These are phyloP conservation scores for Nymphalis urticae DNA, from an alignment of 2,888 invertebrate species.

Conservation along the genomic window DNA sequence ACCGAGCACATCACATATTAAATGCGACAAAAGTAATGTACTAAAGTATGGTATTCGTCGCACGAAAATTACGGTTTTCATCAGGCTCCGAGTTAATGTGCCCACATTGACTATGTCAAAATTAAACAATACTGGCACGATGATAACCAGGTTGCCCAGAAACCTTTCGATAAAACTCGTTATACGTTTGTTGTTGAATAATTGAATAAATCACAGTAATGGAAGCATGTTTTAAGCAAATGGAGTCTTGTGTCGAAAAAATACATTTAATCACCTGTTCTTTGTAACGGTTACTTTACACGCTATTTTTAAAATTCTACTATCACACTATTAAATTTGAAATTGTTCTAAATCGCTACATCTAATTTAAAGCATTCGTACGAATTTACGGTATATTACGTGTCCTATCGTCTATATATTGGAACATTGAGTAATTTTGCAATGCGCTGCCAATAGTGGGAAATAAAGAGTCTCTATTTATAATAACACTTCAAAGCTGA, in stretches of 20 bases:
- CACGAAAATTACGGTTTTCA: slow-evolving; percentile 42
- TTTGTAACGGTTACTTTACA: slow-evolving; percentile 30
- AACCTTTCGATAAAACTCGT: slow-evolving; percentile 47
- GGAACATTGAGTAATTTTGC: too few species aligned
- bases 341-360: neutral
- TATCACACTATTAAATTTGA: neutral
- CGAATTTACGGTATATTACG: too few species aligned
- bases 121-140: slow-evolving; percentile 32
- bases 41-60: slow-evolving; percentile 2
- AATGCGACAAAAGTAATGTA: slow-evolving; percentile 8
- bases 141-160: slow-evolving; percentile 32
- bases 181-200: slow-evolving; percentile 71
- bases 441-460: too few species aligned
- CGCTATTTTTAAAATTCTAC: slow-evolving; percentile 13
- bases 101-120: slow-evolving; percentile 25
- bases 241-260: slow-evolving; percentile 58
- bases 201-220: slow-evolving; percentile 76
- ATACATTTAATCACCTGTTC: slow-evolving; percentile 44
- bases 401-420: too few species aligned
- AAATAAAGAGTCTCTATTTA: too few species aligned
- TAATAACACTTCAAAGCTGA: too few species aligned
- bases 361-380: too few species aligned
- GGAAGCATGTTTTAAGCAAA: slow-evolving; percentile 65
- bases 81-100: slow-evolving; percentile 30
- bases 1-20: neutral